A percentile compares a stretch with the other conserved stretches of the same genome.
These are phyloP conservation scores for Ellobius talpinus DNA, from an alignment of 2,113 vertebrate genomes.

Conservation along the genomic window DNA sequence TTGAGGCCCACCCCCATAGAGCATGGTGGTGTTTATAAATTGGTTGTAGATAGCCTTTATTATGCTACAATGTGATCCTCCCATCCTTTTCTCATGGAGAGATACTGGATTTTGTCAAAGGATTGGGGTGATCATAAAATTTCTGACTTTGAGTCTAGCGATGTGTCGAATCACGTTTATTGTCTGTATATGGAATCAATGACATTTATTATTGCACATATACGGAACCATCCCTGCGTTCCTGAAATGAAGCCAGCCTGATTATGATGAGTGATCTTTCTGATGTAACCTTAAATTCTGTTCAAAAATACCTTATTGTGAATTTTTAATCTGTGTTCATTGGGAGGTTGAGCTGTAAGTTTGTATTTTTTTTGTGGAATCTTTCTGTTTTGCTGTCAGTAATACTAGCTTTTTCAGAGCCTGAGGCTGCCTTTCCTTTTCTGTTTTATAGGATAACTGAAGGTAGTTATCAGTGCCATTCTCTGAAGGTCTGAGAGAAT, in stretches of 20 bases:
- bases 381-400: not conserved
- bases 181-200: no score
- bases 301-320: not conserved
- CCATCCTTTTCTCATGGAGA: not conserved
- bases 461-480: not conserved
- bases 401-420: not conserved
- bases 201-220: not conserved
- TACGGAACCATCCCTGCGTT: not conserved
- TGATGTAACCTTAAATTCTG: not conserved
- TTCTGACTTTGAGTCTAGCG: not conserved
- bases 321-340: not conserved
- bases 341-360: not conserved
- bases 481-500: not conserved
- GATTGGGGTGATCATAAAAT: not conserved
- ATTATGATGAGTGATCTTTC: not conserved
- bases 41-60: not conserved
- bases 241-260: not conserved
- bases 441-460: not conserved
- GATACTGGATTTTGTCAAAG: not conserved
- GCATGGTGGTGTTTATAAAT: not conserved
- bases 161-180: not conserved
- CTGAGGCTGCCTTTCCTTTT: not conserved
- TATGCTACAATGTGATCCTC: not conserved
- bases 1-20: not conserved
- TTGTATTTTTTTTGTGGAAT: not conserved